Conservation (phyloP, 2,888 invertebrate species). For the Hetaerina titia region DNA sequence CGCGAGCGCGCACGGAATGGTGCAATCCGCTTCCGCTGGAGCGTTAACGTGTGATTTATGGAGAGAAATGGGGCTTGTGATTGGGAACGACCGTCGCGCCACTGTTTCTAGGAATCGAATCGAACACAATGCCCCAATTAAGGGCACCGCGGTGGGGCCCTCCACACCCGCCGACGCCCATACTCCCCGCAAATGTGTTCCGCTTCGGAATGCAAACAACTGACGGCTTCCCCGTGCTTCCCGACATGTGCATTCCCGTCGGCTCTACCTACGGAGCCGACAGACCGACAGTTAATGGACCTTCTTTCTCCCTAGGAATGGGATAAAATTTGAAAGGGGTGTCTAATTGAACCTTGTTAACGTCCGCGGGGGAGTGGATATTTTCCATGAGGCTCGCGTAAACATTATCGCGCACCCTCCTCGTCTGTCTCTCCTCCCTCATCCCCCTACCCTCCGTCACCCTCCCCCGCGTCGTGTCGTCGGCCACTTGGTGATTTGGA, state of each 20-base stretch:
- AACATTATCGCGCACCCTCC: neutral
- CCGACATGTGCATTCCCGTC: neutral
- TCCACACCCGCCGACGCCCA: neutral
- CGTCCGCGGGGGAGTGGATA: neutral
- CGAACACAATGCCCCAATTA: slow-evolving; percentile 30
- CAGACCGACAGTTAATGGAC: slow-evolving; percentile 17
- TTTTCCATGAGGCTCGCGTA: neutral
- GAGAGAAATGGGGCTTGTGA: slow-evolving; percentile 27
- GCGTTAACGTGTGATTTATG: slow-evolving; percentile 20
- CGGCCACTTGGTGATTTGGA: neutral
- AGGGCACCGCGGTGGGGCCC: neutral
- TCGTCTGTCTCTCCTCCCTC: neutral
- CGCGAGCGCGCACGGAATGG: neutral
- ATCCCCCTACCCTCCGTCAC: neutral
- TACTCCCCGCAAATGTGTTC: neutral
- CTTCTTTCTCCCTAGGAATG: neutral
- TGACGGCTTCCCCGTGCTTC: neutral
- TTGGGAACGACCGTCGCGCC: neutral
- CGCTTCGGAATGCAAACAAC: slow-evolving; percentile 31
- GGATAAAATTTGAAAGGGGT: neutral
- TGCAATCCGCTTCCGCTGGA: slow-evolving; percentile 6
- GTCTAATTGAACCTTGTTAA: slow-evolving; percentile 27
- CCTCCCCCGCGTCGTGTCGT: neutral
- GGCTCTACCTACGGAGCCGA: too few relatives aligned
- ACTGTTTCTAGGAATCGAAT: slow-evolving; percentile 32